Base-by-base conservation (phyloP, 2,113 vertebrate genomes). In the Gasterosteus nipponicus region DNA sequence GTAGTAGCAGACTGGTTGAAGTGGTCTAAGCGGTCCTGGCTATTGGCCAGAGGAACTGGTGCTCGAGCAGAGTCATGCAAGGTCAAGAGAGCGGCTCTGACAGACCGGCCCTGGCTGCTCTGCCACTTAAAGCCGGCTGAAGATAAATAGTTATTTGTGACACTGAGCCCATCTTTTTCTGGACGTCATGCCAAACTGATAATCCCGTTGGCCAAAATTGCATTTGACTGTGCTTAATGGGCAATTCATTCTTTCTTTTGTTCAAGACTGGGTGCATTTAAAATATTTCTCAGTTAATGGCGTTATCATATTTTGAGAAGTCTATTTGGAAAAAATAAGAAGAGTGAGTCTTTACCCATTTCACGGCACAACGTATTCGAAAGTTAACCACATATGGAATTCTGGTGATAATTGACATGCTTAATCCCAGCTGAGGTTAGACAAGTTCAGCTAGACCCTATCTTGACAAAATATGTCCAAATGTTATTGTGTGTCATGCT, bases 81-180 rank as follows among this genome's bases (percentile, higher is more conserved):
- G 89, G 89, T 92, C 89, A 92, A 92, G 86, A 88, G 87, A 72
- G 59, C 63, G 56, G 14, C 57, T 70, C 72, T 86, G 87, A 87
- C 76, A 85, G 76, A 73, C 77, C 46, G 72, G 66, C 85, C 73
- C 77, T 47, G 71, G 64, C 56, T 74, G 26, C 60, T 77, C 72
- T 70, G 44, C 61, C 79, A 87, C 81, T 86, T 88, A 82, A 64
- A 73, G 64, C 54, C 18, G 72, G 26, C 44, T 3, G 78, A 53
- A 91, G 87, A 92, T 93, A 88, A 87, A 77, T 14, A 47, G 84
- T 75, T 80, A 82, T 81, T 74, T 89, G 73, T 57, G 65, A 83
- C 54, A 33, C 60, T 77, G 75, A 82, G 72, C 42, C 82, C 69
- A 75, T 77, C 56, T 74, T 78, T 65, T 71, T 63, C 35, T 79